Evolutionary conservation across 1,140 invertebrate species (phyloP), one percentile per base, ranked within the genome.

Genomic region (Sesamia nonagrioides): DNA sequence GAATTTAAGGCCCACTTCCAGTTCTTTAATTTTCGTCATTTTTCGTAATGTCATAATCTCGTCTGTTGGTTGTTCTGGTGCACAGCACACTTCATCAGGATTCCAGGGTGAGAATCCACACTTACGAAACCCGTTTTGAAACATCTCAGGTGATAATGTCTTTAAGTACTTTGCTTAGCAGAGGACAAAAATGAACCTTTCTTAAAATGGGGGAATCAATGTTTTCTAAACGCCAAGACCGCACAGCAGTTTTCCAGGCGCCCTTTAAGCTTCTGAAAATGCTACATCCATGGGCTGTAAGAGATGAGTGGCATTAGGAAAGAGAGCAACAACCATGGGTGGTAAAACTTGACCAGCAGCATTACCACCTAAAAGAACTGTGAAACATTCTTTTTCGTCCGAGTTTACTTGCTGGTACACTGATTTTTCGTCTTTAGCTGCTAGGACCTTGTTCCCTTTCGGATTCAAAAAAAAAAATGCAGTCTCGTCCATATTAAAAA

Each of bases 301-400:
- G 7, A 75, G n/a, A 75, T 78, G 75, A 15, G 76, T 78, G 11
- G 78, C 71, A 54, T 83, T 83, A 8, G 80, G 63, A 61, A 71
- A 73, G 58, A 78, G 17, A 75, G 48, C 48, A 60, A 95, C 61
- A 8, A 94, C 80, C 87, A 94, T 89, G 40, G 92, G 87, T 37
- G 90, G 89, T 66, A 82, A 74, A 42, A 90, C 37, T 21, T 81
- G n/a, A 48, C 92, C 93, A 78, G 78, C 79, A 73, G 92, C 90
- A 87, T 88, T 94, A 21, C 83, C 88, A 77, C 77, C 86, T 56
- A 92, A 71, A 52, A 95, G 85, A 27, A 88, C 84, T 27, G 91
- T 93, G 33, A 90, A 63, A 81, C 84, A 88, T 84, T 93, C 89
- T 84, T 94, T 95, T 81, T 91, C 88, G 79, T 90, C 85, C 11